Conservation (phyloP, 2,113 vertebrate species). For the Thalassoma bifasciatum region DNA sequence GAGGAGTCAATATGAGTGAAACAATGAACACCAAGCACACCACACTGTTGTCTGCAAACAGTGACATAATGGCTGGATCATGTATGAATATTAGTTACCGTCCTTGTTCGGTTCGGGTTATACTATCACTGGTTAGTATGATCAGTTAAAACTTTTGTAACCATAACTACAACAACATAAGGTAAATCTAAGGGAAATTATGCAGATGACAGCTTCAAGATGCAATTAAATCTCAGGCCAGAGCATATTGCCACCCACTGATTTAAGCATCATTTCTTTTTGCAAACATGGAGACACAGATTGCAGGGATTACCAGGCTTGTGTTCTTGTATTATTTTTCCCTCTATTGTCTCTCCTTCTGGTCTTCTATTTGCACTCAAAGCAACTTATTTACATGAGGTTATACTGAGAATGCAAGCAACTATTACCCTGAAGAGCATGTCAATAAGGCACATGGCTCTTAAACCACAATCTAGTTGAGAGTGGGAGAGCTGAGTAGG, state of each 20-base stretch:
- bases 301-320: background rate
- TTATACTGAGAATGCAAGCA: background rate
- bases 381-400: conserved; percentile 1
- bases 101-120: conserved; percentile 17
- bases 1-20: conserved; percentile 33
- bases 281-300: background rate
- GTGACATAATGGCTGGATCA: conserved; percentile 51
- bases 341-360: background rate
- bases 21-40: conserved; percentile 49
- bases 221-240: too few relatives aligned
- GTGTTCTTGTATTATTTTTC: background rate
- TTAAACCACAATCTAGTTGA: background rate
- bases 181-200: background rate
- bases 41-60: conserved; percentile 46
- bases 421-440: background rate
- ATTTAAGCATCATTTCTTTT: conserved; percentile 6
- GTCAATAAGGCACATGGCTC: conserved; percentile 7
- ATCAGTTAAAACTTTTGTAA: conserved; percentile 17
- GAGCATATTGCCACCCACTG: background rate
- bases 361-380: conserved; percentile 3
- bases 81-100: conserved; percentile 48
- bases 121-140: conserved; percentile 3
- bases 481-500: background rate
- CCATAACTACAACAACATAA: background rate
- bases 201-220: too few relatives aligned